Conservation (phyloP, 2,797 vertebrate genomes). For the Rhinella marina region DNA sequence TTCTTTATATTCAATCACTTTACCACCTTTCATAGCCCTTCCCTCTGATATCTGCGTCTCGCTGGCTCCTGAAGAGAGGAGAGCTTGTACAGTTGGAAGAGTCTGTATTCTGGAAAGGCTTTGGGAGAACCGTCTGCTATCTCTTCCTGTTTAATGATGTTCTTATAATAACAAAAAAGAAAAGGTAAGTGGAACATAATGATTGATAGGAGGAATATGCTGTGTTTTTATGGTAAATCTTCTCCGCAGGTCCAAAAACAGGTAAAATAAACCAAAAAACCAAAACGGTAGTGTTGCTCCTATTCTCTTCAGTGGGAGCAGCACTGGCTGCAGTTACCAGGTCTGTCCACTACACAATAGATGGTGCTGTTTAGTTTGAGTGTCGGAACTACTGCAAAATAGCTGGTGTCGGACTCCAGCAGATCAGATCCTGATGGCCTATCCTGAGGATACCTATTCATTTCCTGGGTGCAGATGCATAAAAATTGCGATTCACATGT, state of each 20-base stretch:
- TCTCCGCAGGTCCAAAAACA: background rate
- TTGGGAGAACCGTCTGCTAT: conserved; percentile 82
- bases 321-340: no score
- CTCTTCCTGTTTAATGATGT: conserved; percentile 94
- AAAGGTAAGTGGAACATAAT: conserved; percentile 77
- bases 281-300: background rate
- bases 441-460: no score
- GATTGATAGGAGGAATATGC: background rate
- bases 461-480: no score
- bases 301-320: no score
- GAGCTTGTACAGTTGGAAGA: conserved; percentile 87
- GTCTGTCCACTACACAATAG: no score
- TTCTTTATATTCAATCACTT: background rate
- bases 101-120: conserved; percentile 83
- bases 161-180: conserved; percentile 92
- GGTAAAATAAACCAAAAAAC: background rate
- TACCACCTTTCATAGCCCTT: conserved; percentile 78
- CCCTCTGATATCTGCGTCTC: conserved; percentile 86
- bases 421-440: no score
- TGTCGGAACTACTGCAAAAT: no score
- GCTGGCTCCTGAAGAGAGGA: conserved; percentile 90
- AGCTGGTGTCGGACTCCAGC: no score
- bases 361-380: no score
- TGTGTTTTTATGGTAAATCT: background rate
- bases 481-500: no score